Evolutionary conservation across 2,113 vertebrate genomes (phyloP), one percentile per base, ranked within the genome.

Genomic region (Stigmatopora argus): DNA sequence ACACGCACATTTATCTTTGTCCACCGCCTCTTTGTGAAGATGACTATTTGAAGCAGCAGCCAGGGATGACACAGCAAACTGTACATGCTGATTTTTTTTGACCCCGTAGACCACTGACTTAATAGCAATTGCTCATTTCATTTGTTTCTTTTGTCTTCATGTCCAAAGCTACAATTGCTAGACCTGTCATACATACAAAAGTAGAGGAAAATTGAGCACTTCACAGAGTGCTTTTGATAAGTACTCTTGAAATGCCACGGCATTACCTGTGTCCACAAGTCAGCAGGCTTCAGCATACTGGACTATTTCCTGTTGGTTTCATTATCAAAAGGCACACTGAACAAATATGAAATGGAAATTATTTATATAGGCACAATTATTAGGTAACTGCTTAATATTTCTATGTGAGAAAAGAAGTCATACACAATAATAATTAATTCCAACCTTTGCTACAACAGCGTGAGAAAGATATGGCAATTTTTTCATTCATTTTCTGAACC

Each of bases 21-120:
- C 45, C 18, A 17, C 17, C 26, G 62, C 56, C 65, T 85, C 67
- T 76, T 41, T 56, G 38, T 68, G 57, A 76, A 70, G 69, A 79
- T 70, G 66, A 78, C 73, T 67, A 80, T 78, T 64, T 76, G 77
- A 75, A 70, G 63, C 48, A 18, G 63, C 72, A 78, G 80, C 80
- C 82, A 81, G 69, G 69, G 78, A 79, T 84, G 70, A 77, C 77
- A 71, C 67, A 71, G 77, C 26, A 73, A 77, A 79, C 81, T 35
- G 63, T 81, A 73, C 74, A 79, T 80, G 71, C 65, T 77, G 34
- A 77, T 76, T 62, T 13, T 46, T 19, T 73, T 31, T 31, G 78
- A 83, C 75, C 74, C 38, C 12, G 35, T 52, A 73, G 83, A 78
- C 71, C 65, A 76, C n/a, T 44, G 38, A 47, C 21, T 65, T 34